phyloP scores from a whole-genome alignment of 2,888 invertebrate genomes.

The Rhopalosiphum nymphaeae region DNA sequence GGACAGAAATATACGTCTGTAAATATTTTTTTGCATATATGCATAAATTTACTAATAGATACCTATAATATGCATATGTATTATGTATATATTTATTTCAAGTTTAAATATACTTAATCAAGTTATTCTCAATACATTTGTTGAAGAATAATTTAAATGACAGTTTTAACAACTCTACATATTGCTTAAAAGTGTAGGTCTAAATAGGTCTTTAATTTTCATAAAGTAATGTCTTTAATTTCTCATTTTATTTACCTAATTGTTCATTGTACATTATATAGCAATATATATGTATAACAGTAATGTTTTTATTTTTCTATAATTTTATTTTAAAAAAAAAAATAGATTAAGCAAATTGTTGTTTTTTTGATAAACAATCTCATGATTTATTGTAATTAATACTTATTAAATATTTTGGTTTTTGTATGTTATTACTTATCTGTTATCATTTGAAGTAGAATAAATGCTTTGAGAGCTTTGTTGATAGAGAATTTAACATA shows the following conservation, averaged over 20 bases:
- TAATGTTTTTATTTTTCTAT: not conserved
- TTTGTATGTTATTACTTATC: not conserved
- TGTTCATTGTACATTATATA: not conserved
- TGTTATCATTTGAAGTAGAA: not conserved
- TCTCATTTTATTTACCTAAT: not conserved
- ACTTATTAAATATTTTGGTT: not conserved
- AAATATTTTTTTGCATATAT: conserved; percentile 9
- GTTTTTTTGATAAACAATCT: not conserved
- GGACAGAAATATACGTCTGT: not conserved
- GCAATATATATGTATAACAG: not conserved
- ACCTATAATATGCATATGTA: not conserved
- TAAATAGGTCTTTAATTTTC: not conserved
- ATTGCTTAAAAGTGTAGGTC: not conserved
- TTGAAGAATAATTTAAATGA: not conserved
- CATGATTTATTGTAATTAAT: not conserved
- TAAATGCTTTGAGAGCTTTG: not conserved
- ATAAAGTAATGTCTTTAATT: not conserved
- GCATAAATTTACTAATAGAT: not conserved
- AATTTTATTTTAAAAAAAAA: not conserved
- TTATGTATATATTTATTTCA: not conserved
- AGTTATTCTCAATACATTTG: not conserved
- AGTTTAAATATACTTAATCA: not conserved
- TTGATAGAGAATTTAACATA: not conserved
- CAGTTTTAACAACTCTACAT: not conserved
- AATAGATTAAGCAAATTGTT: not conserved